These are phyloP conservation scores for Drosophila prostipennis DNA, from an alignment of 2,888 invertebrate genomes.

Conservation along the genomic window DNA sequence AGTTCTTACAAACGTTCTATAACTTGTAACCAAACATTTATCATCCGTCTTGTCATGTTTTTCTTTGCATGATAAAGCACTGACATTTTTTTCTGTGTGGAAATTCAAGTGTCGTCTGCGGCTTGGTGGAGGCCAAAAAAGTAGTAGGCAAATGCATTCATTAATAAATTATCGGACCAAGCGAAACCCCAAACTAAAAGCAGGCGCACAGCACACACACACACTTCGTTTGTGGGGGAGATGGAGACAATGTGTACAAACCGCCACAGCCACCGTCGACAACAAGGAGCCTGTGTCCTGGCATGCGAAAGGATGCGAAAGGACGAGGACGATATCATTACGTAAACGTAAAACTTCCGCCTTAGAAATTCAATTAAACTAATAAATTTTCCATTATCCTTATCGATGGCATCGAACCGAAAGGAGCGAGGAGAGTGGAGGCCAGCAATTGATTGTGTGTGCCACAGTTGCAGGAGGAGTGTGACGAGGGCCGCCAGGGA, in stretches of 20 bases:
- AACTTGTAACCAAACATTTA: background rate
- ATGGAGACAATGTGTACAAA: constrained; percentile 56
- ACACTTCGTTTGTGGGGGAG: constrained; percentile 3
- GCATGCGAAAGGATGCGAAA: constrained; percentile 35
- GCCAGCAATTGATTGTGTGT: constrained; percentile 43
- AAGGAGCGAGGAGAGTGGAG: constrained; percentile 34
- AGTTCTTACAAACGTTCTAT: background rate
- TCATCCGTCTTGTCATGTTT: background rate
- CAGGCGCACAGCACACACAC: constrained; percentile 28
- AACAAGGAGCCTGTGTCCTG: constrained; percentile 40
- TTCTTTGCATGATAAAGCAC: background rate
- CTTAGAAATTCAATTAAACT: constrained; percentile 83
- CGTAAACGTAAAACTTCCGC: constrained; percentile 78
- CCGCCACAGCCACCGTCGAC: constrained; percentile 57
- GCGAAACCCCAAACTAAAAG: constrained; percentile 69
- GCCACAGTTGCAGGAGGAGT: constrained; percentile 10
- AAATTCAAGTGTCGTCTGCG: constrained; percentile 10
- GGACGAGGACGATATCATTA: constrained; percentile 65
- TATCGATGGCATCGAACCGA: constrained; percentile 67
- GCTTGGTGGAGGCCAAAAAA: constrained; percentile 40
- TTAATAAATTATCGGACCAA: constrained; percentile 73
- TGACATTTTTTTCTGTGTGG: background rate
- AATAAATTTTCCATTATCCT: constrained; percentile 82
- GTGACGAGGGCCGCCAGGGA: constrained; percentile 16
- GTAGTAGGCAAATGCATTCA: constrained; percentile 72